These are phyloP conservation scores for Megalopta genalis DNA, from an alignment of 1,140 invertebrate species.

Conservation along the genomic window DNA sequence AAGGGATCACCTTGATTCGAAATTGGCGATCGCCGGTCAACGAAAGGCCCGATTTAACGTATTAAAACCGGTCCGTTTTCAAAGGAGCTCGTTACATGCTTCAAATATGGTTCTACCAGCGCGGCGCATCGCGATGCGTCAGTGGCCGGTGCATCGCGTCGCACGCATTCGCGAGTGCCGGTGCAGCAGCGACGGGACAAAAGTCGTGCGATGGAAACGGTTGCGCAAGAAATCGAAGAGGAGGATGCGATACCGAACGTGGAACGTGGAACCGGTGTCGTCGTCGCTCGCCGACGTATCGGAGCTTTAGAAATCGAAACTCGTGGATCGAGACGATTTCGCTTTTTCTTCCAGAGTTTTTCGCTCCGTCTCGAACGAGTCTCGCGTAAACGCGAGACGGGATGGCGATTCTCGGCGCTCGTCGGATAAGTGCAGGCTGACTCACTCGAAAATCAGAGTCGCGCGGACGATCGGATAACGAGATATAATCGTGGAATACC, in stretches of 20 bases:
- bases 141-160: not conserved
- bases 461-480: not conserved
- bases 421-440: not conserved
- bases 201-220: slow-evolving; percentile 18
- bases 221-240: slow-evolving; percentile 32
- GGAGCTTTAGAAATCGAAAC: slow-evolving; percentile 29
- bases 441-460: slow-evolving; percentile 8
- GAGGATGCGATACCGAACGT: not conserved
- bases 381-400: slow-evolving; percentile 6
- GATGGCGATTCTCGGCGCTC: not conserved
- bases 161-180: not conserved
- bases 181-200: slow-evolving; percentile 5
- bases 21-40: not conserved
- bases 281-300: not conserved
- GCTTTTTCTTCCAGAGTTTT: not conserved
- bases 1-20: no score
- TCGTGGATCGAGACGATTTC: slow-evolving; percentile 8
- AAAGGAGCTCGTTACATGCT: not conserved
- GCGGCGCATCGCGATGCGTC: not conserved
- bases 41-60: not conserved
- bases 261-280: slow-evolving; percentile 15
- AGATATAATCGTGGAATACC: not conserved
- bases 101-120: slow-evolving; percentile 7
- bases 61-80: not conserved
- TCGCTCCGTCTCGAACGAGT: not conserved